Conservation (phyloP, 2,888 invertebrate genomes). For the Chymomyza amoena region DNA sequence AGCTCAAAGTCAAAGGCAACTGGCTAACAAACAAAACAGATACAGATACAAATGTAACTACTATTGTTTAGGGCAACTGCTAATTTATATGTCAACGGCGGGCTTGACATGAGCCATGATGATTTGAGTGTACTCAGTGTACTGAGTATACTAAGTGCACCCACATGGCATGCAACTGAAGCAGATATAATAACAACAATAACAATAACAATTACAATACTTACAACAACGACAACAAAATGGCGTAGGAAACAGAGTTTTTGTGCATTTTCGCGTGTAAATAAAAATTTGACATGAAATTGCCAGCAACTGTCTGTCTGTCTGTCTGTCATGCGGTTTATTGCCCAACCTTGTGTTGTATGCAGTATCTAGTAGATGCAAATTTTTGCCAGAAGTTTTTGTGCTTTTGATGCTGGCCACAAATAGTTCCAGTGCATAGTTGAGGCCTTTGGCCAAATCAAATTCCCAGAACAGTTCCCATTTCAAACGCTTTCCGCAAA, state of each 20-base stretch:
- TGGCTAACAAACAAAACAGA: constrained; percentile 1
- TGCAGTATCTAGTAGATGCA: not conserved
- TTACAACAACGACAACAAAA: not conserved
- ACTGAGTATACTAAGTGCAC: not conserved
- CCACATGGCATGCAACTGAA: not conserved
- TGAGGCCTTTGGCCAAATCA: constrained; percentile 33
- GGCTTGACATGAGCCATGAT: constrained; percentile 18
- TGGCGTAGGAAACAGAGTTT: not conserved
- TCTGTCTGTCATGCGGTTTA: constrained; percentile 55
- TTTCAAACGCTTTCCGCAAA: not conserved
- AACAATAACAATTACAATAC: constrained; percentile 46
- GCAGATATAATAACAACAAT: not conserved
- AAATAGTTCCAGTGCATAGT: not conserved
- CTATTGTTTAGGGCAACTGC: constrained; percentile 30
- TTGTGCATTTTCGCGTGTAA: constrained; percentile 11
- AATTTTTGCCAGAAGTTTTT: too few relatives aligned
- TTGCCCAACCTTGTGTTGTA: not conserved
- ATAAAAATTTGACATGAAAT: constrained; percentile 62
- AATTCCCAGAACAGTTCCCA: constrained; percentile 45
- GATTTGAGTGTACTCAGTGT: too few relatives aligned
- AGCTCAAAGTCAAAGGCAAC: not conserved
- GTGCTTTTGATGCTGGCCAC: not conserved
- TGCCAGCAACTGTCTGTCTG: constrained; percentile 53
- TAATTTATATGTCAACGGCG: constrained; percentile 66
- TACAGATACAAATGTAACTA: not conserved